Percentiles rank a stretch among this genome's conserved stretches.
Conservation (phyloP, 2,113 vertebrate species). For the Crocuta crocuta region DNA sequence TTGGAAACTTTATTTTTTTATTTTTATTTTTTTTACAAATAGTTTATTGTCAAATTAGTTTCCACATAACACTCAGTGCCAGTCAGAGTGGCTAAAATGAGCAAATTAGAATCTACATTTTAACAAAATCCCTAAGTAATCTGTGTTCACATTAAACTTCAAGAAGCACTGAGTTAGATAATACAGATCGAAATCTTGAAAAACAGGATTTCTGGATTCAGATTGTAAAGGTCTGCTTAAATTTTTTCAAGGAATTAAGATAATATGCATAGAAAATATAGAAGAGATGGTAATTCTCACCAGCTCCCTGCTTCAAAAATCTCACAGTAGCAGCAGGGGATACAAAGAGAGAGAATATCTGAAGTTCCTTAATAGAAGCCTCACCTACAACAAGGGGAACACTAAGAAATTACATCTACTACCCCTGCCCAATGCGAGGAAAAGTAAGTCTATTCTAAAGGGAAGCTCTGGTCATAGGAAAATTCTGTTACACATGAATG, state of each 20-base stretch:
- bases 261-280: neutral
- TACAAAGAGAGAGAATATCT: neutral
- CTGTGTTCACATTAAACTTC: neutral
- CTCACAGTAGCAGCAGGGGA: neutral
- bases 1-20: too few relatives aligned
- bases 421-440: neutral
- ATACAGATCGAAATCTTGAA: neutral
- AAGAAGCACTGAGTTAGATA: neutral
- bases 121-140: neutral
- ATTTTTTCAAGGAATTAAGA: neutral
- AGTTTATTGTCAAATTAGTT: too few relatives aligned
- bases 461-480: constrained; percentile 60
- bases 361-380: neutral
- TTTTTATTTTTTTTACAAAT: too few relatives aligned
- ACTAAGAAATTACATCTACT: neutral
- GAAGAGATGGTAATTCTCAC: too few relatives aligned
- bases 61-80: too few relatives aligned
- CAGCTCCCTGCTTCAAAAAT: neutral
- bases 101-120: neutral
- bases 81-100: too few relatives aligned
- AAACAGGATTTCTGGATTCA: neutral
- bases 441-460: constrained; percentile 61
- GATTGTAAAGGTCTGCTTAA: neutral
- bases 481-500: constrained; percentile 75
- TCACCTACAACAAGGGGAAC: constrained; percentile 33